phyloP scores from a whole-genome alignment of 2,797 vertebrate species.

The Morus bassanus region DNA sequence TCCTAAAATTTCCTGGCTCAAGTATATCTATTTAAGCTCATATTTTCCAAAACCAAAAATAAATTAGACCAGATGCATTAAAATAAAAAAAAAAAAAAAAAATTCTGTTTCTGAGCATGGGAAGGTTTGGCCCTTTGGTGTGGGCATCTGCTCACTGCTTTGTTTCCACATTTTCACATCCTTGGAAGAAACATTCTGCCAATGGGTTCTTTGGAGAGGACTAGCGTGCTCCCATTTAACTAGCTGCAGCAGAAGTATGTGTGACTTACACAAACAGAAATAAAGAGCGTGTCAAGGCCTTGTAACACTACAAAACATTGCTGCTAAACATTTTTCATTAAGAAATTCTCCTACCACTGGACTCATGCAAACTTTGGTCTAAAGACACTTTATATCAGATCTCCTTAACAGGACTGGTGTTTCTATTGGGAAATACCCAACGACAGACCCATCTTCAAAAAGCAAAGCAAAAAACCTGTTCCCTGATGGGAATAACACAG shows the following conservation, averaged over 20 bases:
- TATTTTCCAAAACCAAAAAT: not conserved
- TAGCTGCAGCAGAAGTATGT: not conserved
- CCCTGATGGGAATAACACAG: not conserved
- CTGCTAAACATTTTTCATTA: not conserved
- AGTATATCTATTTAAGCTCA: not conserved
- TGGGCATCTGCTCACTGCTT: not conserved
- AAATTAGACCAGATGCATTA: not conserved
- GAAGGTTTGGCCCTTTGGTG: not conserved
- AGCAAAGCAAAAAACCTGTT: not conserved
- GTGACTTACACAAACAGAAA: not conserved
- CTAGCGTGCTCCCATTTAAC: not conserved
- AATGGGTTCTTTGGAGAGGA: not conserved
- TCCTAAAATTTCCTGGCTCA: not conserved
- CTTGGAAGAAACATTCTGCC: not conserved
- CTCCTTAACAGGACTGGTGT: not conserved
- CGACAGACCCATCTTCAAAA: not conserved
- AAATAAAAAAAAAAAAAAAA: not conserved
- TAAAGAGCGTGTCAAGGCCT: not conserved
- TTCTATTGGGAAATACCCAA: not conserved
- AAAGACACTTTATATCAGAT: not conserved
- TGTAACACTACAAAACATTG: not conserved
- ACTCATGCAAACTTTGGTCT: not conserved
- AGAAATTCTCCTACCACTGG: not conserved
- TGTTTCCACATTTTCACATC: not conserved
- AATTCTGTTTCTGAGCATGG: not conserved